Conservation (phyloP, 1,140 invertebrate genomes). For the Muscidifurax raptorellus region DNA sequence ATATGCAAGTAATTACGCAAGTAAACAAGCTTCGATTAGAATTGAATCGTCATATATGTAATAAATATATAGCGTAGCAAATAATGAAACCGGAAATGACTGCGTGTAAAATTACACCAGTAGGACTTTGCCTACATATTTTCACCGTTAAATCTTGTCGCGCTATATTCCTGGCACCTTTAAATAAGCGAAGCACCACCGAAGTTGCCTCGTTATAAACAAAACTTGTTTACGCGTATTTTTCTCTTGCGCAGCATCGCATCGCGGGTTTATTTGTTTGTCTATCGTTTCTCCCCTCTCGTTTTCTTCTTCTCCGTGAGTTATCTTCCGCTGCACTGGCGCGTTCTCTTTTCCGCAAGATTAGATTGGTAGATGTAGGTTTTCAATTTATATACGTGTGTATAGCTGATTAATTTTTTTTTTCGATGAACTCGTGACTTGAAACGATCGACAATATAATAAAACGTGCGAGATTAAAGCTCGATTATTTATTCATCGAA, state of each 20-base stretch:
- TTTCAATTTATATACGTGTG: background rate
- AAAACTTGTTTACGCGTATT: background rate
- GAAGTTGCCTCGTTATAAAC: background rate
- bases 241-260: background rate
- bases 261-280: background rate
- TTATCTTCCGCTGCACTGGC: background rate
- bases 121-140: background rate
- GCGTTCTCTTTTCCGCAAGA: background rate
- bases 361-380: conserved; percentile 19
- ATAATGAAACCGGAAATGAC: too few species aligned
- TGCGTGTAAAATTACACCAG: too few species aligned
- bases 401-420: background rate
- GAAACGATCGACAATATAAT: too few species aligned
- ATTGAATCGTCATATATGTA: background rate
- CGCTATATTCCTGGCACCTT: background rate
- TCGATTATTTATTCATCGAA: too few species aligned
- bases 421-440: background rate
- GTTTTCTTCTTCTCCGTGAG: background rate
- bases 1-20: background rate
- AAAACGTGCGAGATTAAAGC: too few species aligned
- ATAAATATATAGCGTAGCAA: too few species aligned
- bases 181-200: background rate
- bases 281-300: background rate
- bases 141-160: background rate
- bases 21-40: background rate